Evolutionary conservation across 2,113 vertebrate genomes (phyloP).

Genomic region (Anarhynchus alexandrinus): DNA sequence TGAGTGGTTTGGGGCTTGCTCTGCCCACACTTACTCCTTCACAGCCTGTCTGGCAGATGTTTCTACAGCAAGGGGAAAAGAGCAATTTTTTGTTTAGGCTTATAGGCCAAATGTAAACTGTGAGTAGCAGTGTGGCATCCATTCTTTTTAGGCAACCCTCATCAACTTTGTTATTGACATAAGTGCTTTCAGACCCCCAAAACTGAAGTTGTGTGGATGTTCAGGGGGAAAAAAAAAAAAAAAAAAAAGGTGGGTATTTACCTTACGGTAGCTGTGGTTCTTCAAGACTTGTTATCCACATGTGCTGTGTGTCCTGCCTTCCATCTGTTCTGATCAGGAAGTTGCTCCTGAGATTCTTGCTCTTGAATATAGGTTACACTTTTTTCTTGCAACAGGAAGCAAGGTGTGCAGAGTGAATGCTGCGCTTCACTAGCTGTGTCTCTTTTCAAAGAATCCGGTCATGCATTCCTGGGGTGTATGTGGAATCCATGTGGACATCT

Average conservation of each 20-base stretch:
- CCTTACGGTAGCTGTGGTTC: not conserved
- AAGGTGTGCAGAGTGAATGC: not conserved
- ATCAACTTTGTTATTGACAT: not conserved
- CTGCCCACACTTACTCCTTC: not conserved
- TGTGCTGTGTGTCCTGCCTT: not conserved
- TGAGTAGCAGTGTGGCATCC: not conserved
- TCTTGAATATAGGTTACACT: not conserved
- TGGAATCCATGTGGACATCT: not conserved
- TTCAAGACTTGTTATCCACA: not conserved
- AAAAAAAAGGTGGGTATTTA: not conserved
- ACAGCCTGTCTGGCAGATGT: not conserved
- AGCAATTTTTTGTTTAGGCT: not conserved
- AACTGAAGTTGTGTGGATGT: not conserved
- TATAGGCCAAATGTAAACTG: not conserved
- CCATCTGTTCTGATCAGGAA: not conserved
- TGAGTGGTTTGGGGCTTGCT: not conserved
- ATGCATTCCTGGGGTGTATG: not conserved
- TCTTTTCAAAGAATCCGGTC: not conserved
- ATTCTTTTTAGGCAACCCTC: not conserved
- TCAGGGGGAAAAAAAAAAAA: rapidly evolving
- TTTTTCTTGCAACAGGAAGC: not conserved
- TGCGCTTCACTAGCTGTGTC: not conserved
- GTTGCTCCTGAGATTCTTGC: not conserved
- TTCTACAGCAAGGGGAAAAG: not conserved
- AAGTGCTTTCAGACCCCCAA: not conserved